phyloP scores from a whole-genome alignment of 2,797 vertebrate species.

The Gymnopithys bicolor region DNA sequence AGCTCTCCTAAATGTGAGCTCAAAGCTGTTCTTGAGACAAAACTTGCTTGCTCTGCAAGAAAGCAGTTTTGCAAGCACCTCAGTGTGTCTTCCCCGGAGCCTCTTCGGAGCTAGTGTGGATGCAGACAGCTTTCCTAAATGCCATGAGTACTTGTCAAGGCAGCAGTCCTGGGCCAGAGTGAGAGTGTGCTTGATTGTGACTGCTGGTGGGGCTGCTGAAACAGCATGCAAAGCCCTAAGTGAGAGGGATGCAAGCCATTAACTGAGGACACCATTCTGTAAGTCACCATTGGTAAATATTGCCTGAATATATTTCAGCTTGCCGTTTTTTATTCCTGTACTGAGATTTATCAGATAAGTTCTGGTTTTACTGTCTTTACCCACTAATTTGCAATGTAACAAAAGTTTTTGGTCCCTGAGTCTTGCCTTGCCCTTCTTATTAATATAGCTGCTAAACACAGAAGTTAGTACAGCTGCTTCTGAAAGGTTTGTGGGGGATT shows the following conservation, averaged over 20 bases:
- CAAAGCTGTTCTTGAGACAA: neutral
- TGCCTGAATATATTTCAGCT: neutral
- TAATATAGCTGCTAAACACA: neutral
- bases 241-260: neutral
- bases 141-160: accelerated
- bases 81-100: neutral
- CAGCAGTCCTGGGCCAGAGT: neutral
- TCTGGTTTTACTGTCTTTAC: neutral
- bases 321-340: neutral
- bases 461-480: neutral
- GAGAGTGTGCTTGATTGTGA: neutral
- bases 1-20: neutral
- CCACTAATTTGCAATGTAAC: neutral
- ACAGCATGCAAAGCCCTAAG: neutral
- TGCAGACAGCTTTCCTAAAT: neutral
- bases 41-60: neutral
- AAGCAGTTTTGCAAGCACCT: neutral
- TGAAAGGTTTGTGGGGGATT: neutral
- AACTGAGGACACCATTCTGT: neutral
- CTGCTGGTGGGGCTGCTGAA: neutral
- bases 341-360: neutral
- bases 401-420: neutral
- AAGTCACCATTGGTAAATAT: neutral
- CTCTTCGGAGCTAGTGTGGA: neutral
- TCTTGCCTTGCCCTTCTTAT: neutral